Conservation (phyloP, 2,888 invertebrate genomes). For the Shargacucullia verbasci region DNA sequence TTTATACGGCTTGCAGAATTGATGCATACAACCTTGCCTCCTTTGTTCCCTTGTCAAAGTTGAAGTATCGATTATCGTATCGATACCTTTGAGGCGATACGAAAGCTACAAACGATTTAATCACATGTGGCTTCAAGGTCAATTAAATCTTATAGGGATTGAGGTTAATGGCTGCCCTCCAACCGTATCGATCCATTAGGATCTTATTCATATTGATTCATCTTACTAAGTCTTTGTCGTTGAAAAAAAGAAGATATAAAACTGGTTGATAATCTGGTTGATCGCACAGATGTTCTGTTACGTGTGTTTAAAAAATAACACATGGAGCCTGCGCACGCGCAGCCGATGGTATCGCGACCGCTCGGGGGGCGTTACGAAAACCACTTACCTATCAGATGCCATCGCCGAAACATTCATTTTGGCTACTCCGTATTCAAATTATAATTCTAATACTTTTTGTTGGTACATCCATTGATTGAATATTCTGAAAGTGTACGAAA, state of each 20-base stretch:
- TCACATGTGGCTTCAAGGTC: constrained; percentile 74
- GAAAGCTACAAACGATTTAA: constrained; percentile 71
- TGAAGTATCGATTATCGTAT: constrained; percentile 54
- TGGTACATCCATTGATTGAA: constrained; percentile 53
- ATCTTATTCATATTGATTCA: constrained; percentile 57
- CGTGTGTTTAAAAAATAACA: constrained; percentile 73
- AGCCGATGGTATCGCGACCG: constrained; percentile 76
- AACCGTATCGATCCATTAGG: constrained; percentile 76
- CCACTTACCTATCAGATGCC: constrained; percentile 86
- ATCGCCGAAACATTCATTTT: constrained; percentile 81
- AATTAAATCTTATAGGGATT: constrained; percentile 77
- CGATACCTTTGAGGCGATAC: constrained; percentile 43
- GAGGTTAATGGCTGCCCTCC: constrained; percentile 78
- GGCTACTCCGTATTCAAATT: constrained; percentile 79
- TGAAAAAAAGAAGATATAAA: constrained; percentile 70
- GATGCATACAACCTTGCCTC: constrained; percentile 50
- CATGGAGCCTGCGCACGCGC: constrained; percentile 76
- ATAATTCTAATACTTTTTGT: constrained; percentile 54
- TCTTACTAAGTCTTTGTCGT: constrained; percentile 64
- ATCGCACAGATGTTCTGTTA: constrained; percentile 76
- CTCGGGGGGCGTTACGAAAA: constrained; percentile 86
- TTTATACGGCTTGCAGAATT: constrained; percentile 47
- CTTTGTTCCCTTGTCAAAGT: constrained; percentile 60
- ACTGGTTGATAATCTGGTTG: constrained; percentile 68
- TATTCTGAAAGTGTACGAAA: constrained; percentile 55